These are phyloP conservation scores for Gallinago solitaria DNA, from an alignment of 2,797 vertebrate genomes.

Conservation along the genomic window DNA sequence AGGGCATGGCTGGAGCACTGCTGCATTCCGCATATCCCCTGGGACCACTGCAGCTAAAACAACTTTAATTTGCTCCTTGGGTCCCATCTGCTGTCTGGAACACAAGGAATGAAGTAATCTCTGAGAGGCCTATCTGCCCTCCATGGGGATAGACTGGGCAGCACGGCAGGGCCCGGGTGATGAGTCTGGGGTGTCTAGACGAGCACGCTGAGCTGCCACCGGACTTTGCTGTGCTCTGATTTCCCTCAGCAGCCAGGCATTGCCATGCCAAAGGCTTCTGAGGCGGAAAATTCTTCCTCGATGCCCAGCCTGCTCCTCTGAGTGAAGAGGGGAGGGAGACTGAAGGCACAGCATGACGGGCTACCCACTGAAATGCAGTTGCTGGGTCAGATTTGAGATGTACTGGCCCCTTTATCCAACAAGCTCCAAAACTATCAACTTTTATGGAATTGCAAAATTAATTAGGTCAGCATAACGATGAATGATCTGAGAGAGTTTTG, in stretches of 20 bases:
- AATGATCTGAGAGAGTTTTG: not conserved
- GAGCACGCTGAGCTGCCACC: not conserved
- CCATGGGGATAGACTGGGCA: not conserved
- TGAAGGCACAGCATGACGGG: not conserved
- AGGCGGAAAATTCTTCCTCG: not conserved
- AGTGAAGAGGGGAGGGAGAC: not conserved
- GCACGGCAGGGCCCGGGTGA: not conserved
- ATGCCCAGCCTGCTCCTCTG: not conserved
- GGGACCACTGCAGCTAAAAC: not conserved
- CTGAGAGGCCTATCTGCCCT: not conserved
- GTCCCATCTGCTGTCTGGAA: constrained; percentile 2
- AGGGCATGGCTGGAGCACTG: not conserved
- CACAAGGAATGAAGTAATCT: not conserved
- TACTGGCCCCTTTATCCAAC: not conserved
- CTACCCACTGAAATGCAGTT: not conserved
- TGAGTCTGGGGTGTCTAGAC: not conserved
- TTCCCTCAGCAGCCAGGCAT: not conserved
- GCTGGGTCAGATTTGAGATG: not conserved
- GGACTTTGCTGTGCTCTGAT: not conserved
- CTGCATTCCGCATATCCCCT: not conserved
- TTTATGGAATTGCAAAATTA: not conserved
- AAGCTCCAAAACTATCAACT: not conserved
- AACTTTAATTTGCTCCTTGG: not conserved
- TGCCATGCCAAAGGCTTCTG: not conserved
- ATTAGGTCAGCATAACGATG: not conserved